Evolutionary conservation across 2,888 invertebrate genomes (phyloP), one percentile per base, ranked within the genome.

Genomic region (Campoplex capitator): DNA sequence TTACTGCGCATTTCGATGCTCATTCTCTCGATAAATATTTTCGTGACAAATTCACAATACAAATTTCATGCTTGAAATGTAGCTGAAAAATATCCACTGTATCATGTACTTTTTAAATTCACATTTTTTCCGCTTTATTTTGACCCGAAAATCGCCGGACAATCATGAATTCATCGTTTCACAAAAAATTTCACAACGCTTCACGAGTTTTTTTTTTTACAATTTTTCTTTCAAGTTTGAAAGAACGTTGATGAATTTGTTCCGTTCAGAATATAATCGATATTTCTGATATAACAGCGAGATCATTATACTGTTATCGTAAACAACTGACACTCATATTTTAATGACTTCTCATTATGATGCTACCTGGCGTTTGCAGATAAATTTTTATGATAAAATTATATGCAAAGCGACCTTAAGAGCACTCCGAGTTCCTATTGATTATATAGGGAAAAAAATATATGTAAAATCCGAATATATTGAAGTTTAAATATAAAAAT

Each of bases 11-110:
- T 38, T 23, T 74, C n/a, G 54, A 54, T 62, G 62, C 62, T 62
- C 62, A 62, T 62, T 32, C 16, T 32, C 58, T 32, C 32, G 62
- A 62, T 62, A 32, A 7, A 62, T 62, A 62, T 62, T 62, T 45
- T n/a, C 38, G 23, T 38, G 23, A n/a, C 54, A 32, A 38, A 54
- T 54, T 32, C 35, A 32, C 9, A 51, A 35, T 38, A 74, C 38
- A 74, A n/a, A 3, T 38, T 54, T 35, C 54, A 54, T 68, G 42
- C 68, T 42, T 38, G n/a, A 68, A 68, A 42, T 42, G 38, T 71
- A 67, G 54, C 42, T 76, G 42, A n/a, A 56, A 56, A 38, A 74
- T 23, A 51, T 38, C 28, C 48, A 67, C 56, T 68, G 74, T 56
- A 82, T 78, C 35, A 3, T 71, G 18, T n/a, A 56, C 48, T 32